Conservation (phyloP, 2,113 vertebrate species). For the Brevimyrus niger region DNA sequence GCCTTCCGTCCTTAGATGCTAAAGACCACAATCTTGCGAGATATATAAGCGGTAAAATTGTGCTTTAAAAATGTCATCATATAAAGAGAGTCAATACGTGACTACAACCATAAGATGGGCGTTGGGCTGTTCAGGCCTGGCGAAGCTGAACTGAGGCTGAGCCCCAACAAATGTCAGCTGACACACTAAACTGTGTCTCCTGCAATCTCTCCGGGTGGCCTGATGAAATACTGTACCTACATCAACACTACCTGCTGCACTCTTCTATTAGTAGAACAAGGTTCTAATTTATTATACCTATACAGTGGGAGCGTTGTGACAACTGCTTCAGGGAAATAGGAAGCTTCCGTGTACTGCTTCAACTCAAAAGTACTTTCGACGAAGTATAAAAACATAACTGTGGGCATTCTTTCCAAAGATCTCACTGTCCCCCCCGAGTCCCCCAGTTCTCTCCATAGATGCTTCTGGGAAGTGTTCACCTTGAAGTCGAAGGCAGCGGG, state of each 20-base stretch:
- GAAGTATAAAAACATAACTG: not conserved
- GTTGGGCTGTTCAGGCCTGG: not conserved
- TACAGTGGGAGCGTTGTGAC: not conserved
- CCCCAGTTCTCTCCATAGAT: not conserved
- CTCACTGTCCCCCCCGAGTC: not conserved
- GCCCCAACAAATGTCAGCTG: not conserved
- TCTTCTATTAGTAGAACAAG: not conserved
- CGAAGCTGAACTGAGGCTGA: not conserved
- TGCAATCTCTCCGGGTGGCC: not conserved
- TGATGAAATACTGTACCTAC: not conserved
- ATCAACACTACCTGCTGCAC: not conserved
- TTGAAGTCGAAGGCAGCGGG: not conserved
- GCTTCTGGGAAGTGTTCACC: not conserved
- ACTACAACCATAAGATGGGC: not conserved
- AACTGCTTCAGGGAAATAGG: not conserved
- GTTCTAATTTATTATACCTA: not conserved
- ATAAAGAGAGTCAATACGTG: not conserved
- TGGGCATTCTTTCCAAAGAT: not conserved
- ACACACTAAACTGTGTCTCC: not conserved
- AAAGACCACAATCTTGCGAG: not conserved
- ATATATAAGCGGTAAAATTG: not conserved
- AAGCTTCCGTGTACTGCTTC: not conserved
- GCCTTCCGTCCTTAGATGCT: not conserved
- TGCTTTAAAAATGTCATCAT: not conserved
- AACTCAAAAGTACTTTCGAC: not conserved